Evolutionary conservation across 2,888 invertebrate species (phyloP).

Genomic region (Choristoneura rosaceana): DNA sequence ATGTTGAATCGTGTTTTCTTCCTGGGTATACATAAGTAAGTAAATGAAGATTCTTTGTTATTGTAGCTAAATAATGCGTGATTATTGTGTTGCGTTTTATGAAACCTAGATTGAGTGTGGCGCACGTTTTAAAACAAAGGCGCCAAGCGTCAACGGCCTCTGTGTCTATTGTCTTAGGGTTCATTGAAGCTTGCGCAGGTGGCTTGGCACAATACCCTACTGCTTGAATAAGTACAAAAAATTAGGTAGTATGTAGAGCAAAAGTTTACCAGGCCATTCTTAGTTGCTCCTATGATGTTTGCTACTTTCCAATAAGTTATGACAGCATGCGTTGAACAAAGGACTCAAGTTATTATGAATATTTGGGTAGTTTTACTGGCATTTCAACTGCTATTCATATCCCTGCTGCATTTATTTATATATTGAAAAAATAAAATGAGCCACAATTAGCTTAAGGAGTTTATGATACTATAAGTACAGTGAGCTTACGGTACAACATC

Average conservation of each 20-base stretch:
- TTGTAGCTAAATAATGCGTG: constrained; percentile 29
- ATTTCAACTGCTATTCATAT: no score
- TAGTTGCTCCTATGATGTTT: not conserved
- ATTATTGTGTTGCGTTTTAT: constrained; percentile 46
- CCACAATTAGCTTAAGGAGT: no score
- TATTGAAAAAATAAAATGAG: no score
- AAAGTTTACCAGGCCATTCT: not conserved
- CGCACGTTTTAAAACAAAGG: constrained; percentile 43
- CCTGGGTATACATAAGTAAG: not conserved
- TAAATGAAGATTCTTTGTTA: constrained; percentile 33
- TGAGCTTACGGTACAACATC: no score
- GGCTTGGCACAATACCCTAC: constrained; percentile 51
- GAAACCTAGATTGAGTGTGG: constrained; percentile 46
- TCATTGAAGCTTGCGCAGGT: constrained; percentile 52
- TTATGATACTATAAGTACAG: no score
- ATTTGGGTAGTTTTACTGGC: not conserved
- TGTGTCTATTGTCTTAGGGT: constrained; percentile 53
- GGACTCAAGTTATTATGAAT: not conserved
- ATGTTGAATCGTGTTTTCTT: not conserved
- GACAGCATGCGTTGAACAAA: not conserved
- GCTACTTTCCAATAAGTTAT: not conserved
- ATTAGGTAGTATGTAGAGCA: constrained; percentile 15
- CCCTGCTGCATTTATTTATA: no score
- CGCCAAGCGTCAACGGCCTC: constrained; percentile 51
- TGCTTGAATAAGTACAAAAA: constrained; percentile 25